Evolutionary conservation across 2,888 invertebrate genomes (phyloP), one percentile per base, ranked within the genome.

Genomic region (Sussaba pulchella): DNA sequence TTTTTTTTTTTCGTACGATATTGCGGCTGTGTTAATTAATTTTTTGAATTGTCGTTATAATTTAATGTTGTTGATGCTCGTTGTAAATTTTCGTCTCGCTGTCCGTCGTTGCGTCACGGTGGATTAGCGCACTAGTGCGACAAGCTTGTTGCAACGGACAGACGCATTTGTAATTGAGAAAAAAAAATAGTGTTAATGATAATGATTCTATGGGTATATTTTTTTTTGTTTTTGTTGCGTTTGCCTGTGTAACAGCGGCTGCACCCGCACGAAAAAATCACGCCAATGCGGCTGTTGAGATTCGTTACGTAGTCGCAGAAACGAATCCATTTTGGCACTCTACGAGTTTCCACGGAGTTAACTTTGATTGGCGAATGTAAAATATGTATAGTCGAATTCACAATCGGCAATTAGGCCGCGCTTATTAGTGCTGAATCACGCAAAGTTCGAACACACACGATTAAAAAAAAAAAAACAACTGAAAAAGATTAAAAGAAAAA

Each of bases 371-470:
- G 52, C 64, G 41, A 59, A 26, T 74, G 71, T 80, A 67, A 19
- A 67, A 59, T 71, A 66, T 47, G 59, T 67, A 41, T 70, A 59
- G 57, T 39, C 6, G 52, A 54, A 36, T 43, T 63, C 50, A 57
- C 14, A 41, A 26, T 57, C 73, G 82, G 79, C 80, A 57, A 70
- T 41, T 80, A 83, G 82, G 84, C 81, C 83, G 66, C 52, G 81
- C 78, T 84, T 79, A 45, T 76, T 79, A 81, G 74, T 31, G n/a
- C n/a, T 64, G 78, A 52, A 26, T 31, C 6, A 74, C 47, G 39
- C 19, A 14, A 19, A 54, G 12, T 43, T 45, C 43, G 31, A 47
- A 47, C 43, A 79, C n/a, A 14, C 17, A 63, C 31, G 31, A 31
- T 31, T n/a, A 50, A 59, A 24, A 59, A 12, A 70, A 54, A 12